Evolutionary conservation across 1,140 invertebrate genomes (phyloP).

Genomic region (Temnothorax curvispinosus): DNA sequence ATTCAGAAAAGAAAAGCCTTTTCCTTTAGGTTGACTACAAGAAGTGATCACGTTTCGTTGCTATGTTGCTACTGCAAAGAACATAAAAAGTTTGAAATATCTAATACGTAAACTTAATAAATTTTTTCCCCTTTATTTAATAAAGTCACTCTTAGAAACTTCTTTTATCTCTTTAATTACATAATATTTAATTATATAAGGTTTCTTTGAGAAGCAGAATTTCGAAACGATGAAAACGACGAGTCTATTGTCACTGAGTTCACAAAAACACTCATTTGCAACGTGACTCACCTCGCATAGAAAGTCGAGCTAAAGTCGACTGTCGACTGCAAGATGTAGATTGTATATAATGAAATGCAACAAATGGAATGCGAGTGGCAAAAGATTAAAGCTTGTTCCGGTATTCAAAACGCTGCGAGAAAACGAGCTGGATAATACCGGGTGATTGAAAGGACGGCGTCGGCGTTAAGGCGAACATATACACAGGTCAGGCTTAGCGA

Average conservation of each 20-base stretch:
- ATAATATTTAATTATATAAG: background rate
- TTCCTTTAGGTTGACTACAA: background rate
- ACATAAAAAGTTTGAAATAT: background rate
- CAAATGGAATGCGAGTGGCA: background rate
- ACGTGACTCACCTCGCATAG: background rate
- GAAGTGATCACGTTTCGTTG: slow-evolving; percentile 11
- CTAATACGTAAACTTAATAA: background rate
- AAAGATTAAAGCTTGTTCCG: background rate
- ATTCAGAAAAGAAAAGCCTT: background rate
- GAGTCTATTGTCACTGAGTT: background rate
- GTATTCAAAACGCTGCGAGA: background rate
- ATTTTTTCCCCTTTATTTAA: background rate
- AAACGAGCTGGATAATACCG: slow-evolving; percentile 9
- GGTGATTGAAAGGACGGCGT: slow-evolving; percentile 35
- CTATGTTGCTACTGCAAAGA: background rate
- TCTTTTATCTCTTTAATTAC: background rate
- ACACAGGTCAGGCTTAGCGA: background rate
- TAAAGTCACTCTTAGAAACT: background rate
- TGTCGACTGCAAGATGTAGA: background rate
- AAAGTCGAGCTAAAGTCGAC: background rate
- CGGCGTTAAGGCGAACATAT: slow-evolving; percentile 31
- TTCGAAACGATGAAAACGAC: background rate
- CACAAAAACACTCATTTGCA: background rate
- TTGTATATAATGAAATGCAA: background rate
- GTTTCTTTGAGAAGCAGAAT: background rate